A percentile compares a stretch with the other conserved stretches of the same genome.
phyloP scores from a whole-genome alignment of 2,113 vertebrate species.

The Apteryx mantelli region DNA sequence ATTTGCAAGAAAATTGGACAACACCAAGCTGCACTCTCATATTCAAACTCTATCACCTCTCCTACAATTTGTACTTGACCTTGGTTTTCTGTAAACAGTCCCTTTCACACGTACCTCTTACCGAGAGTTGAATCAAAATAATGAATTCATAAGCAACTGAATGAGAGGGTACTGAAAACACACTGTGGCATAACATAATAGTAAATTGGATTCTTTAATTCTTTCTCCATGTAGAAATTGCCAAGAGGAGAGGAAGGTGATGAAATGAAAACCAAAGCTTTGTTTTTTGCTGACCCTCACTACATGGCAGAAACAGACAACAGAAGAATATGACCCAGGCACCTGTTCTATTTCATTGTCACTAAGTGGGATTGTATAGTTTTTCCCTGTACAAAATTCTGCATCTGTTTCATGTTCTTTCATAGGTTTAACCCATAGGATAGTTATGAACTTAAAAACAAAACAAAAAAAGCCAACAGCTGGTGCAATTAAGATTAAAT shows the following conservation, averaged over 20 bases:
- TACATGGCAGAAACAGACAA: neutral
- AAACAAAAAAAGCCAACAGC: neutral
- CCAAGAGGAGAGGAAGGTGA: neutral
- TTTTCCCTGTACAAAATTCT: neutral
- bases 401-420: neutral
- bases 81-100: neutral
- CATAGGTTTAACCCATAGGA: neutral
- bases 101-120: neutral
- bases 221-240: neutral
- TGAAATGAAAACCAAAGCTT: neutral
- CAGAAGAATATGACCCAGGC: neutral
- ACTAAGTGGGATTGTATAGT: neutral
- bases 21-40: neutral
- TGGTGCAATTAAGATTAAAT: neutral
- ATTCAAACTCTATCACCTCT: neutral
- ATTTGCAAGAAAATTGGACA: neutral
- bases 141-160: neutral
- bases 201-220: neutral
- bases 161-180: neutral
- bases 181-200: accelerated
- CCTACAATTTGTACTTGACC: neutral
- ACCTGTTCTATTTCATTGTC: neutral
- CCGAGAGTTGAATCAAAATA: neutral
- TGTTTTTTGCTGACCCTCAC: neutral
- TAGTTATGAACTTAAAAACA: neutral